Percentiles rank a stretch among this genome's conserved stretches.
These are phyloP conservation scores for Zaprionus kolodkinae DNA, from an alignment of 1,140 invertebrate genomes.

Conservation along the genomic window DNA sequence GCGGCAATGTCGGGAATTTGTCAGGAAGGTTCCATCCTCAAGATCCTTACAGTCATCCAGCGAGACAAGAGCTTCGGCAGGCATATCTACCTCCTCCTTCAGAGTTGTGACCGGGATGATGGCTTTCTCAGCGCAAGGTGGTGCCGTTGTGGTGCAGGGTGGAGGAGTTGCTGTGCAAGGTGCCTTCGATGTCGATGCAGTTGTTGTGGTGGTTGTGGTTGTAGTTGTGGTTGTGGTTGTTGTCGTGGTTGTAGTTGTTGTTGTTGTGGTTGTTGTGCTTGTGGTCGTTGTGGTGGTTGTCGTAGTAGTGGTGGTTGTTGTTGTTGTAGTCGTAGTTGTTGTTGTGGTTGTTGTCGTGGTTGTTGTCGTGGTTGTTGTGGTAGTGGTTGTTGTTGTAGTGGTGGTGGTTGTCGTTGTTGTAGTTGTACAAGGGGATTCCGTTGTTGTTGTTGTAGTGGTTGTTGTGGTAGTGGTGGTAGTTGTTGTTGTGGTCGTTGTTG, in stretches of 20 bases:
- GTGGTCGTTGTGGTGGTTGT: constrained; percentile 27
- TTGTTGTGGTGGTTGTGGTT: constrained; percentile 12
- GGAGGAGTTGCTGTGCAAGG: constrained; percentile 17
- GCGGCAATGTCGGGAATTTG: constrained; percentile 50
- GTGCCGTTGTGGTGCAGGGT: constrained; percentile 10
- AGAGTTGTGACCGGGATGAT: not conserved
- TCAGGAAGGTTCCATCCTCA: constrained; percentile 41
- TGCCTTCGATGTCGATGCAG: not conserved
- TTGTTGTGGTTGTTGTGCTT: constrained; percentile 10
- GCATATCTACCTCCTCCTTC: too few species aligned
- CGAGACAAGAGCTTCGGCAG: constrained; percentile 21
- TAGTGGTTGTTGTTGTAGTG: constrained; percentile 4
- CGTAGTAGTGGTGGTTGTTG: constrained; percentile 3
- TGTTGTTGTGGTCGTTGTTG: constrained; percentile 1
- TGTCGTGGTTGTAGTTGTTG: not conserved
- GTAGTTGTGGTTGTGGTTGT: constrained; percentile 8
- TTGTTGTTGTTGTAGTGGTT: constrained; percentile 15
- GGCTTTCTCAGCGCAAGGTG: not conserved
- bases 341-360: constrained; percentile 10
- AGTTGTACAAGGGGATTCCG: too few species aligned
- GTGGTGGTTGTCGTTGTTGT: constrained; percentile 3
- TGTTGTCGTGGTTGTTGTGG: constrained; percentile 5
- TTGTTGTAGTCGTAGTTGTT: constrained; percentile 10
- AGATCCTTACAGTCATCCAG: constrained; percentile 44
- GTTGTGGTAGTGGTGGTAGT: not conserved